A percentile compares a stretch with the other conserved stretches of the same genome.
Evolutionary conservation across 2,113 vertebrate species (phyloP).

Genomic region (Eublepharis macularius): DNA sequence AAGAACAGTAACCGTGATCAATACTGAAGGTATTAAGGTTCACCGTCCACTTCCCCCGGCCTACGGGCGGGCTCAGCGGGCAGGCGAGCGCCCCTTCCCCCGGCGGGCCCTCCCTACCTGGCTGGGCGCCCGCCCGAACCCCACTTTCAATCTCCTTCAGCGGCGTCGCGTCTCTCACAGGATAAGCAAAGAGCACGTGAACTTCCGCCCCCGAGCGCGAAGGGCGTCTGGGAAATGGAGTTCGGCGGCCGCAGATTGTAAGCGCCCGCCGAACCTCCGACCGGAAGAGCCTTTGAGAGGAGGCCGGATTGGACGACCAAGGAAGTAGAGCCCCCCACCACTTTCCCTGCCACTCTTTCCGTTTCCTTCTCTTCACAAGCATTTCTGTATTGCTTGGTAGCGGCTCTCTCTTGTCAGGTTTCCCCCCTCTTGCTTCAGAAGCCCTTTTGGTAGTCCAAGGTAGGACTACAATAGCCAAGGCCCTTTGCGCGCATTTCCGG

Average conservation of each 20-base stretch:
- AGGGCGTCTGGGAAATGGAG: slow-evolving; percentile 33
- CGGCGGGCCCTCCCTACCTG: not conserved
- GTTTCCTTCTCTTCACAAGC: not conserved
- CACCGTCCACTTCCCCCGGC: not conserved
- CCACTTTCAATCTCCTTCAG: not conserved
- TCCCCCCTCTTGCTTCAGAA: no score
- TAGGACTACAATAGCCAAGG: not conserved
- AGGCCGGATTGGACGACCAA: not conserved
- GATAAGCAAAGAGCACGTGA: slow-evolving; percentile 4
- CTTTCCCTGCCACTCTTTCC: no score
- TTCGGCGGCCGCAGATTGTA: not conserved
- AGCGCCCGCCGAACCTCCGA: not conserved
- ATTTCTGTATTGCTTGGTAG: not conserved
- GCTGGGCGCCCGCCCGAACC: not conserved
- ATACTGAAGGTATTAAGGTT: no score
- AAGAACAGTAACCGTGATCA: no score
- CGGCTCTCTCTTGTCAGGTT: no score
- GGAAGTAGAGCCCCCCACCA: not conserved
- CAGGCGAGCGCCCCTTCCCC: not conserved
- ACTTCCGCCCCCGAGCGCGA: slow-evolving; percentile 25
- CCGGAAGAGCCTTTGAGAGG: not conserved
- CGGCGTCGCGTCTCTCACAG: not conserved
- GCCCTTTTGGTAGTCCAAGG: no score
- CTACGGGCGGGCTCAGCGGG: no score
- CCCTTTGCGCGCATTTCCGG: not conserved